Conservation (phyloP, 2,888 invertebrate species). For the Bembecia ichneumoniformis region DNA sequence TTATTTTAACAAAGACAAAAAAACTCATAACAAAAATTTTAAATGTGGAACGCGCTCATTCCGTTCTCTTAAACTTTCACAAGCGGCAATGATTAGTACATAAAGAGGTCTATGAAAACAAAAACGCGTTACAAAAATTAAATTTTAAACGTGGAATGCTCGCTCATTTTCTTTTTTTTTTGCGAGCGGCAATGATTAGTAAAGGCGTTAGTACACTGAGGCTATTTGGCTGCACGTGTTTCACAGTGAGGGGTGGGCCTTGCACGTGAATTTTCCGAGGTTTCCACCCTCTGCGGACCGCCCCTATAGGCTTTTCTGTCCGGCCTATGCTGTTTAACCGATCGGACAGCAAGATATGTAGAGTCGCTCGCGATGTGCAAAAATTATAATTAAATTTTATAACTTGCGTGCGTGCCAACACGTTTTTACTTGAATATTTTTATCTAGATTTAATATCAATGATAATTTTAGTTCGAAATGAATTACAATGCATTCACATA, state of each 20-base stretch:
- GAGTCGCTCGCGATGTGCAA: slow-evolving; percentile 29
- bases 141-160: background rate
- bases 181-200: slow-evolving; percentile 61
- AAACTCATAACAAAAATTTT: background rate
- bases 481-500: too few species aligned
- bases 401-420: background rate
- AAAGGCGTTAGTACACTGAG: slow-evolving; percentile 60
- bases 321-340: slow-evolving; percentile 71
- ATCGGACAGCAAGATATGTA: slow-evolving; percentile 44
- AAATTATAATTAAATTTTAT: background rate
- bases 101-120: slow-evolving; percentile 16
- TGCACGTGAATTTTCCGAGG: slow-evolving; percentile 71
- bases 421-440: background rate
- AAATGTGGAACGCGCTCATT: slow-evolving; percentile 11
- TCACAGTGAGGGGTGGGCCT: slow-evolving; percentile 54
- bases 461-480: too few species aligned
- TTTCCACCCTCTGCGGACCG: slow-evolving; percentile 72
- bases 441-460: slow-evolving; percentile 7
- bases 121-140: slow-evolving; percentile 12
- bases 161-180: slow-evolving; percentile 35
- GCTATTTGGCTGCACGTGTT: slow-evolving; percentile 68
- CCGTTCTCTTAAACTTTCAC: background rate
- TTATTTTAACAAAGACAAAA: slow-evolving; percentile 4
- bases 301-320: slow-evolving; percentile 74
- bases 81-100: slow-evolving; percentile 5